These are phyloP conservation scores for Chironex yamaguchii DNA, from an alignment of 30 jellyfish, hydroid and myxozoan species.

Conservation along the genomic window DNA sequence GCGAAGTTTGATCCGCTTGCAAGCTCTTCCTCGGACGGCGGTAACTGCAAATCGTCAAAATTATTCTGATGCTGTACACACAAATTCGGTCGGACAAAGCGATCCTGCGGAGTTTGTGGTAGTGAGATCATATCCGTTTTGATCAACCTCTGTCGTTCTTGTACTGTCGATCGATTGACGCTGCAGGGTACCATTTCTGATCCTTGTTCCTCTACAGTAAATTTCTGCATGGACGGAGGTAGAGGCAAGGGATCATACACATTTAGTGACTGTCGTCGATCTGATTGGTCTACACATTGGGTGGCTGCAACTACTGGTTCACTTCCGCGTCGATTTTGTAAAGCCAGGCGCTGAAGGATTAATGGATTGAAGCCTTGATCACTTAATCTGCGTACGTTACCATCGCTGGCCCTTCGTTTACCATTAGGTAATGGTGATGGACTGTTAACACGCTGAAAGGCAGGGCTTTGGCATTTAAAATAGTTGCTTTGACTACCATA, in stretches of 20 bases:
- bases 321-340: slow-evolving; percentile 86
- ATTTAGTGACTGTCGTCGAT: slow-evolving; percentile 84
- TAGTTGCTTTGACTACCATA: slow-evolving; percentile 85
- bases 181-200: not conserved
- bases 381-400: slow-evolving; percentile 83
- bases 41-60: slow-evolving; percentile 75
- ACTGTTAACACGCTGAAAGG: slow-evolving; percentile 73
- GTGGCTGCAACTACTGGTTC: slow-evolving; percentile 82
- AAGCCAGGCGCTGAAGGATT: slow-evolving; percentile 11
- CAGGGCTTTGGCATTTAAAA: slow-evolving; percentile 84
- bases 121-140: slow-evolving; percentile 50
- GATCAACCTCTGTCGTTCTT: slow-evolving; percentile 49
- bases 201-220: slow-evolving; percentile 7
- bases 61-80: slow-evolving; percentile 62
- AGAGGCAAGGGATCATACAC: slow-evolving; percentile 83
- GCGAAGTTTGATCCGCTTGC: slow-evolving; percentile 51
- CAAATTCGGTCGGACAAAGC: slow-evolving; percentile 63
- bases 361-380: slow-evolving; percentile 64
- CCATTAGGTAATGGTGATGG: slow-evolving; percentile 76
- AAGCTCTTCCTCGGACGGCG: slow-evolving; percentile 87
- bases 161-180: not conserved
- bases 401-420: slow-evolving; percentile 89
- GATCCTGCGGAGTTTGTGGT: slow-evolving; percentile 54
- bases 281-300: slow-evolving; percentile 63
- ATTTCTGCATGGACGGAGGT: slow-evolving; percentile 78